Evolutionary conservation across 2,888 invertebrate genomes (phyloP).

Genomic region (Dasypolia templi): DNA sequence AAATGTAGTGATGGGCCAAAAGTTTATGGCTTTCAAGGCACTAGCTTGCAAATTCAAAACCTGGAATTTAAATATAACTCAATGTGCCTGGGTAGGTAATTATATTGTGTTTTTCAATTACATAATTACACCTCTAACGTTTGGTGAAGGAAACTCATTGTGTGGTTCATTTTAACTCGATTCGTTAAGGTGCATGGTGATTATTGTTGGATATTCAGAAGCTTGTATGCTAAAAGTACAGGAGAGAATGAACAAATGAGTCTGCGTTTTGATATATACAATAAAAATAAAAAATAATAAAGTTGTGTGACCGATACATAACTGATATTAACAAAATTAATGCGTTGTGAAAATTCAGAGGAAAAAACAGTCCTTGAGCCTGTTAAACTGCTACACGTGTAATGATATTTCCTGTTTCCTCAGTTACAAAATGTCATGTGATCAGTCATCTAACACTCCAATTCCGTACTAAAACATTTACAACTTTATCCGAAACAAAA

Average conservation of each 20-base stretch:
- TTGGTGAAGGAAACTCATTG: not conserved
- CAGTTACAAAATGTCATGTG: too few species aligned
- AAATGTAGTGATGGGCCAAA: not conserved
- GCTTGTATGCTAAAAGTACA: too few species aligned
- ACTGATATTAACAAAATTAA: conserved; percentile 13
- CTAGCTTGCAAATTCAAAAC: not conserved
- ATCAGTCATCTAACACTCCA: not conserved
- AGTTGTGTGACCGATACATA: conserved; percentile 10
- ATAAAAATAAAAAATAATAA: conserved; percentile 1
- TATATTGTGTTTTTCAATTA: too few species aligned
- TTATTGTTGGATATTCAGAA: not conserved
- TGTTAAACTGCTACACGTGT: conserved; percentile 6
- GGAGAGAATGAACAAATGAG: too few species aligned
- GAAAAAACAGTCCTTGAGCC: not conserved
- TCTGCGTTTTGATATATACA: not conserved
- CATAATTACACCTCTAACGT: not conserved
- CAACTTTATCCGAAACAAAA: not conserved
- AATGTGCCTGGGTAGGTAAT: not conserved
- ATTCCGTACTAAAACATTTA: not conserved
- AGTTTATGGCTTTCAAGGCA: not conserved
- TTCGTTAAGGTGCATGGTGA: not conserved
- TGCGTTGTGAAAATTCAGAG: not conserved
- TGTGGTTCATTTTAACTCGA: not conserved
- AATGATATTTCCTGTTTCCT: not conserved
- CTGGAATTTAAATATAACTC: not conserved